phyloP scores from a whole-genome alignment of 2,888 invertebrate species.

The Pseudococcus jackbeardsleyi region DNA sequence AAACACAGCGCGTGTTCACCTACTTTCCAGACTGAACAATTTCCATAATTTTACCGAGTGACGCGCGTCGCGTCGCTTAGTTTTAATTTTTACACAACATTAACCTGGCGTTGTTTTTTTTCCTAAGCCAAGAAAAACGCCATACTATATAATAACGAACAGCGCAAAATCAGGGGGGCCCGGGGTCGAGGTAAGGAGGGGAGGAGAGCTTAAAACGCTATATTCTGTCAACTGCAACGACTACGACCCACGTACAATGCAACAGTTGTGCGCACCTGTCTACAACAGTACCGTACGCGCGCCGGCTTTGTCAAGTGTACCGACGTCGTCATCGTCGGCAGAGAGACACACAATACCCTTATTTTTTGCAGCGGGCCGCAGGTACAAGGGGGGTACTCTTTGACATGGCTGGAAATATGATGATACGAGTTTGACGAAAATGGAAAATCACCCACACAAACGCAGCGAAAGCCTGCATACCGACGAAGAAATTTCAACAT shows the following conservation, averaged over 20 bases:
- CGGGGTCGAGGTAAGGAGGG: too few species aligned
- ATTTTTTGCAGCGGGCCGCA: neutral
- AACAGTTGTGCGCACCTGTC: conserved; percentile 44
- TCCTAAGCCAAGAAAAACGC: neutral
- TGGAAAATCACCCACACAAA: neutral
- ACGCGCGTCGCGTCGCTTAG: neutral
- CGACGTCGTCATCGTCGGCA: neutral
- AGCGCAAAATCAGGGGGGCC: neutral
- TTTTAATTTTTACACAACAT: conserved; percentile 36
- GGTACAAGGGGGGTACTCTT: neutral
- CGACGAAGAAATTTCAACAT: neutral
- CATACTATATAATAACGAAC: neutral
- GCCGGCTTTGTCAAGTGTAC: conserved; percentile 1
- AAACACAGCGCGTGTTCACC: conserved; percentile 20
- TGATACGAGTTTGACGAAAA: neutral
- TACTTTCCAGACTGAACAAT: conserved; percentile 7
- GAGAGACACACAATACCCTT: neutral
- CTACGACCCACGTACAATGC: conserved; percentile 21
- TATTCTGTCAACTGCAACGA: conserved; percentile 32
- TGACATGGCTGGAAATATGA: conserved; percentile 10
- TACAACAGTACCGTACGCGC: neutral
- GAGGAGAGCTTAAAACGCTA: neutral
- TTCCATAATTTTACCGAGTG: conserved; percentile 9
- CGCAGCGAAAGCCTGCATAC: neutral
- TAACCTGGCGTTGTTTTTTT: neutral